Percentiles rank a stretch among this genome's conserved stretches.
These are phyloP conservation scores for Zaprionus taronus DNA, from an alignment of 1,140 invertebrate species.

Conservation along the genomic window DNA sequence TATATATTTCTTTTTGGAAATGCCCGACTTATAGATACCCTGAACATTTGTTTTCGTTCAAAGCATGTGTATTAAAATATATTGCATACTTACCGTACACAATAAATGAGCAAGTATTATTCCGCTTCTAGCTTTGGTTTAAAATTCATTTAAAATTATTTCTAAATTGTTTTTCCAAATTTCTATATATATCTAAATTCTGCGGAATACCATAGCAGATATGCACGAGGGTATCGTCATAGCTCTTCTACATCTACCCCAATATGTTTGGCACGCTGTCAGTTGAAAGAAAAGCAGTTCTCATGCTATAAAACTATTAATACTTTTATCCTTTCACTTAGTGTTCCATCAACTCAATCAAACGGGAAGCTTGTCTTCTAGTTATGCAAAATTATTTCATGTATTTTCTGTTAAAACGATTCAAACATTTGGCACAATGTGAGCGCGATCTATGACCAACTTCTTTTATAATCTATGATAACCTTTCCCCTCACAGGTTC, in stretches of 20 bases:
- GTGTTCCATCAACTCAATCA: constrained; percentile 49
- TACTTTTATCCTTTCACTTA: constrained; percentile 1
- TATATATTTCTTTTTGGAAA: not conserved
- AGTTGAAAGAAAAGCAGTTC: not conserved
- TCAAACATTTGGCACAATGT: constrained; percentile 65
- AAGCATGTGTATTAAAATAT: too few species aligned
- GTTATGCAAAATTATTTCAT: constrained; percentile 56
- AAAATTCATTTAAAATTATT: not conserved
- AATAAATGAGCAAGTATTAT: too few species aligned
- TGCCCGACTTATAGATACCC: not conserved
- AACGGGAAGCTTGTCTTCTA: constrained; percentile 48
- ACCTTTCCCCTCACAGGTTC: constrained; percentile 26
- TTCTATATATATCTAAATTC: not conserved
- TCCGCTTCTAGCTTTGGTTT: not conserved
- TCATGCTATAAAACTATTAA: not conserved
- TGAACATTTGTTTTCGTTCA: too few species aligned
- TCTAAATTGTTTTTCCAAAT: not conserved
- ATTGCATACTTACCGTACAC: too few species aligned
- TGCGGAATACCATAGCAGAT: not conserved
- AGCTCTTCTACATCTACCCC: not conserved
- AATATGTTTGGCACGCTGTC: not conserved
- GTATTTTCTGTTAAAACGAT: constrained; percentile 60
- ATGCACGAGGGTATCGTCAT: not conserved
- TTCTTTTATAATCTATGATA: not conserved
- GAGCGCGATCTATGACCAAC: not conserved